Conservation (phyloP, 1,140 invertebrate species). For the Antheraea pernyi region DNA sequence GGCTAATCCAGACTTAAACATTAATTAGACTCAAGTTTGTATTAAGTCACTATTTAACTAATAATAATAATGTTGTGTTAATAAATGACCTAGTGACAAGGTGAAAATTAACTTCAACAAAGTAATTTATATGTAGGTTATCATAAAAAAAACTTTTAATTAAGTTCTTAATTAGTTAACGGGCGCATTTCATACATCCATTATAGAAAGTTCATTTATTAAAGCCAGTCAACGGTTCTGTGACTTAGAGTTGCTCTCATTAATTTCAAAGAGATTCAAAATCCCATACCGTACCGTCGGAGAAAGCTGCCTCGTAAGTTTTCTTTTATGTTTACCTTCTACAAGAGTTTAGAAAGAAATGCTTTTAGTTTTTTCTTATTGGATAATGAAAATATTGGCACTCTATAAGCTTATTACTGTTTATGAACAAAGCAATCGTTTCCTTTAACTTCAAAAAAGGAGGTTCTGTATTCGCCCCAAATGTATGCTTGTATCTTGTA, state of each 20-base stretch:
- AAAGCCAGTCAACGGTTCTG: not conserved
- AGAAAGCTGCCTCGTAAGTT: not conserved
- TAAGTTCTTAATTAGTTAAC: not conserved
- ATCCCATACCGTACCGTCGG: not conserved
- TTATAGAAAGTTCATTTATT: not conserved
- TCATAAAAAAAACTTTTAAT: not conserved
- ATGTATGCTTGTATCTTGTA: too few species aligned
- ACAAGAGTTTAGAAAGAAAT: not conserved
- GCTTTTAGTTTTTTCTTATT: not conserved
- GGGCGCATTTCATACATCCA: not conserved
- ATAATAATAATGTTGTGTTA: too few species aligned
- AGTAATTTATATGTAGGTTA: not conserved
- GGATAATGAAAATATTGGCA: not conserved
- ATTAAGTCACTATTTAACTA: too few species aligned
- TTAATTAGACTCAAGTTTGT: too few species aligned
- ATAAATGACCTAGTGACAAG: too few species aligned
- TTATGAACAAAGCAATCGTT: too few species aligned
- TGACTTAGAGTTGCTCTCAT: not conserved
- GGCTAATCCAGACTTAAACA: too few species aligned
- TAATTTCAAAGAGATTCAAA: constrained; percentile 1
- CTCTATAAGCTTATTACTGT: not conserved
- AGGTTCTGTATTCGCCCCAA: too few species aligned
- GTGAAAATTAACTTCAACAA: not conserved
- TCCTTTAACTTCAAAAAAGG: too few species aligned
- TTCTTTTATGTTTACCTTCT: not conserved